Evolutionary conservation across 2,113 vertebrate genomes (phyloP).

Genomic region (Macroglossus sobrinus): DNA sequence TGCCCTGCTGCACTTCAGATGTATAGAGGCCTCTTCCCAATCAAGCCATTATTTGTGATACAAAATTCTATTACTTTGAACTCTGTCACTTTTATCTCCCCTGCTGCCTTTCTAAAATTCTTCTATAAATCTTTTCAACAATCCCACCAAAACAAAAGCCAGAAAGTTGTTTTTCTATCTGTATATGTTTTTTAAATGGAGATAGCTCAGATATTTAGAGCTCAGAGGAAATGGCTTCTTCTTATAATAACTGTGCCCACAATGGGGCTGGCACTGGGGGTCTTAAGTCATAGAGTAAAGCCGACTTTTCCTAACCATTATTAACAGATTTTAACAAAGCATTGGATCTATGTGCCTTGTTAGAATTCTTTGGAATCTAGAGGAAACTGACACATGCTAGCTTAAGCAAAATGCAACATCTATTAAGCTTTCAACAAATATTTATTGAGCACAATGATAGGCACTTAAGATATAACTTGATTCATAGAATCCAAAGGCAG

Average conservation of each 20-base stretch:
- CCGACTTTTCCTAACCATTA: background rate
- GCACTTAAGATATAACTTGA: background rate
- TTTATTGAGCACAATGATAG: background rate
- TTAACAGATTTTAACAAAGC: background rate
- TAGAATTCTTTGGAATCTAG: background rate
- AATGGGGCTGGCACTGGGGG: background rate
- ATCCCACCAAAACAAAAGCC: background rate
- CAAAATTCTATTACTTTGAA: background rate
- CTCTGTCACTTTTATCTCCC: background rate
- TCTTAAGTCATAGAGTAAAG: background rate
- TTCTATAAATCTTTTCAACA: background rate
- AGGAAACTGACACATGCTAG: background rate
- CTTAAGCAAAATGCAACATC: background rate
- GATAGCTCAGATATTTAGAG: background rate
- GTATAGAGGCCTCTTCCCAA: background rate
- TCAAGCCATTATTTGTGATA: background rate
- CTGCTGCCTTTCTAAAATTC: background rate
- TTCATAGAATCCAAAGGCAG: background rate
- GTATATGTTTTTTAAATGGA: background rate
- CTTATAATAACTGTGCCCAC: background rate
- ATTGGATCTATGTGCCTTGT: background rate
- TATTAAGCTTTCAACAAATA: background rate
- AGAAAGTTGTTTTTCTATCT: background rate
- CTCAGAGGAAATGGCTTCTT: background rate
- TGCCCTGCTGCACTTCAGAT: background rate